Base-by-base conservation (phyloP, 2,888 invertebrate species). In the Phortica okadai region DNA sequence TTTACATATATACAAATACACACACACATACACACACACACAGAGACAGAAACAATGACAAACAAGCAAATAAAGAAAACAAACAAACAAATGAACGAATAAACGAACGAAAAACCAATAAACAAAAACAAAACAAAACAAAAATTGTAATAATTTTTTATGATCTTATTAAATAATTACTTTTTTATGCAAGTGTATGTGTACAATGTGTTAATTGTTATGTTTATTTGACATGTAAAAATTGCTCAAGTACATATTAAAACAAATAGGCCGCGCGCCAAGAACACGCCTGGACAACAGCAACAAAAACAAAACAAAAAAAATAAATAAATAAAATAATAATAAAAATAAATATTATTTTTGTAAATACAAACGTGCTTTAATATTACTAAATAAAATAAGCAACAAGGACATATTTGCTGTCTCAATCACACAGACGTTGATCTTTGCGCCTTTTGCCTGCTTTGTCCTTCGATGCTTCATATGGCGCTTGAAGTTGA, bases 221-320 rank as follows among this genome's bases (percentile, higher is more conserved):
- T 80, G 82, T 81, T 80, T 79, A 76, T 78, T 58, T 21, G 76
- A 69, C 56, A 73, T 78, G 25, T 73, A 75, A 88, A 56, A 64
- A 45, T 50, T 8, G 45, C 58, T 67, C 50, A 77, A 45, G 74
- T 25, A 21, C 21, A 21, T 21, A 84, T 84, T 88, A 85, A 85
- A 5, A 83, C 84, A 84, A 85, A 88, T 88, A 85, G 87, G 86
- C 87, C 16, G 54, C 14, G 50, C 33, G 50, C 10, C 16, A 70
- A 56, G 21, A 8, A 56, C 50, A 54, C 33, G 56, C 56, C 2
- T 56, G 14, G 33, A 54, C 25, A 14, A 10, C 10, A 70, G 25
- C 14, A 6, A n/a, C 58, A 75, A 74, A 44, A 21, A 54, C 21
- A 59, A 42, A 58, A 58, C n/a, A 56, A 50, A 72, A 14, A 41